These are phyloP conservation scores for Podarcis muralis DNA, from an alignment of 2,113 vertebrate genomes.

Conservation along the genomic window DNA sequence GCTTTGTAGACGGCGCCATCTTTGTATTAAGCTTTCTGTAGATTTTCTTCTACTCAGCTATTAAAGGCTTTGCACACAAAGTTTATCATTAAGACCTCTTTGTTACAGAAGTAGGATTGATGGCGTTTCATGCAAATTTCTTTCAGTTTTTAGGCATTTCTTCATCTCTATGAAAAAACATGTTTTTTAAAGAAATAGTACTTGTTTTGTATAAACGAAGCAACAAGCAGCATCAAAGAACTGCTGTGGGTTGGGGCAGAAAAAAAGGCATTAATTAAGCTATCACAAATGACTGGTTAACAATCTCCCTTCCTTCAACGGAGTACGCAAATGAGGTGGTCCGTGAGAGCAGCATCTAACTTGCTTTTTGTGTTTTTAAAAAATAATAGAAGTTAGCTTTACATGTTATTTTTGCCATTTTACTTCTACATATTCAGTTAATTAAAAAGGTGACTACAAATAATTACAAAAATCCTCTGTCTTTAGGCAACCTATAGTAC, in stretches of 20 bases:
- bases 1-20: neutral
- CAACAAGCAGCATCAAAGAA: conserved; percentile 42
- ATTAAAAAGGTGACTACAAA: conserved; percentile 79
- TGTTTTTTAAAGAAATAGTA: conserved; percentile 8
- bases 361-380: conserved; percentile 63
- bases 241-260: conserved; percentile 28
- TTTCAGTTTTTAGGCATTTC: conserved; percentile 4
- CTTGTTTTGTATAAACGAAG: conserved; percentile 49
- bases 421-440: conserved; percentile 70
- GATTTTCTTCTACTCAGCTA: neutral
- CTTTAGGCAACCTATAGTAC: conserved; percentile 67
- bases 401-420: conserved; percentile 60
- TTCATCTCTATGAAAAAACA: neutral
- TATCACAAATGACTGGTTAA: conserved; percentile 31
- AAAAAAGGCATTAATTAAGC: conserved; percentile 55
- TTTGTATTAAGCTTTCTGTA: neutral
- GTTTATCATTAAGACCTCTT: conserved; percentile 8
- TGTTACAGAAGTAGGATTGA: conserved; percentile 34
- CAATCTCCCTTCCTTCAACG: conserved; percentile 38
- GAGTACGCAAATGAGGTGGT: conserved; percentile 20
- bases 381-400: conserved; percentile 67
- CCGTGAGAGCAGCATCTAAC: conserved; percentile 49
- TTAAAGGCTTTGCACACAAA: conserved; percentile 16
- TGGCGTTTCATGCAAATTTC: conserved; percentile 39
- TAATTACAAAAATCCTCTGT: conserved; percentile 76